A percentile compares a stretch with the other conserved stretches of the same genome.
These are phyloP conservation scores for Coenonympha arcania DNA, from an alignment of 2,888 invertebrate species.

Conservation along the genomic window DNA sequence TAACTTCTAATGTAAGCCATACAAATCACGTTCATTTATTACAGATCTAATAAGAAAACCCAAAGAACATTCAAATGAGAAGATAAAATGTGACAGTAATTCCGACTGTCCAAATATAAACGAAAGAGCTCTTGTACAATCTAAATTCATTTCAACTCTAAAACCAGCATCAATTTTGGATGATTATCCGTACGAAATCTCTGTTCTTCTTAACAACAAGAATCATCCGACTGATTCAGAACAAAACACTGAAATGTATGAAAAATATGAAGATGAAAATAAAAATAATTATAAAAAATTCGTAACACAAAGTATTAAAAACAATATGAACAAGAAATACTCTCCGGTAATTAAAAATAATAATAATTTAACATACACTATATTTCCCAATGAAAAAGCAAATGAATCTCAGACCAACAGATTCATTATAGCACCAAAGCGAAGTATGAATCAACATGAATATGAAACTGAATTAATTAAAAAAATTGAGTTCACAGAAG, in stretches of 20 bases:
- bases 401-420: conserved; percentile 11
- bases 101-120: conserved; percentile 26
- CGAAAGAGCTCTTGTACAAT: conserved; percentile 31
- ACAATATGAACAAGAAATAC: conserved; percentile 13
- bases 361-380: conserved; percentile 19
- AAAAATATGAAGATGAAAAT: neutral
- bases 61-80: neutral
- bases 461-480: conserved; percentile 40
- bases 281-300: conserved; percentile 15
- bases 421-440: conserved; percentile 33
- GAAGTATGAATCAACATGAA: conserved; percentile 41
- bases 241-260: neutral
- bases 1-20: too few species aligned
- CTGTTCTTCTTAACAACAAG: conserved; percentile 39
- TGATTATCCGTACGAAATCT: conserved; percentile 54
- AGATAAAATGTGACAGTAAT: conserved; percentile 28
- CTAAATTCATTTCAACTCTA: conserved; percentile 37
- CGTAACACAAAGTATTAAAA: conserved; percentile 4
- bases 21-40: too few species aligned
- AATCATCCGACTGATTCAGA: neutral
- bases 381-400: neutral
- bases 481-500: conserved; percentile 39
- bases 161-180: conserved; percentile 42
- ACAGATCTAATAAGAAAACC: conserved; percentile 1
- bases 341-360: conserved; percentile 4